Base-by-base conservation (phyloP, 2,113 vertebrate genomes). In the Danionella cerebrum region DNA sequence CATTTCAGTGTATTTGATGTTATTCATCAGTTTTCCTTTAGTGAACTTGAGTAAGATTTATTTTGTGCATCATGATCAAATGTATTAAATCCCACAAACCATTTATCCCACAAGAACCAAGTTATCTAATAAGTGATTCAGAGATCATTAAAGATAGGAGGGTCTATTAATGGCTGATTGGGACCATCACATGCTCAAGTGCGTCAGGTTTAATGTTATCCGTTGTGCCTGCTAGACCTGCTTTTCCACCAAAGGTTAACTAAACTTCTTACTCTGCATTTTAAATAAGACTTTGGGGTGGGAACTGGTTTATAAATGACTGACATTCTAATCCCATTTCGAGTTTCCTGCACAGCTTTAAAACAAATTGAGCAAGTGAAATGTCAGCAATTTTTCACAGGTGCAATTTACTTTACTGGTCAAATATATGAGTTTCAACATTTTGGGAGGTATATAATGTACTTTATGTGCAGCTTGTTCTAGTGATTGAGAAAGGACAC, bases 241-340 rank as follows among this genome's bases (percentile, higher is more conserved):
- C 54, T 69, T 19, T 50, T 16, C 6, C 11, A 8, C 62, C 63
- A 76, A 70, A 68, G 18, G 69, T 31, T 73, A 62, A 69, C 70
- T 12, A 22, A 52, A 36, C 25, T 24, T 8, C 36, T 44, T 14
- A 63, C 16, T n/a, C 5, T 41, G 16, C 21, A 25, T 38, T 22
- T 69, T 69, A 27, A 55, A 50, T 53, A 39, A 45, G 39, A 18
- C 33, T 41, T 19, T 45, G 18, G 22, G 53, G 53, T 1, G 33
- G 2, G 6, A 38, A 38, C 19, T 24, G 19, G 16, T 35, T 62
- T 47, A 63, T 22, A 21, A 47, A 47, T 36, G 42, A 35, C 12
- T 33, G 25, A 35, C 1, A 63, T 35, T n/a, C 11, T 10, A 33
- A 63, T 42, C 31, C 7, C 53, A 8, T 44, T 10, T 63, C 47